Evolutionary conservation across 2,797 vertebrate species (phyloP), one percentile per base, ranked within the genome.

Genomic region (Gastrophryne carolinensis): DNA sequence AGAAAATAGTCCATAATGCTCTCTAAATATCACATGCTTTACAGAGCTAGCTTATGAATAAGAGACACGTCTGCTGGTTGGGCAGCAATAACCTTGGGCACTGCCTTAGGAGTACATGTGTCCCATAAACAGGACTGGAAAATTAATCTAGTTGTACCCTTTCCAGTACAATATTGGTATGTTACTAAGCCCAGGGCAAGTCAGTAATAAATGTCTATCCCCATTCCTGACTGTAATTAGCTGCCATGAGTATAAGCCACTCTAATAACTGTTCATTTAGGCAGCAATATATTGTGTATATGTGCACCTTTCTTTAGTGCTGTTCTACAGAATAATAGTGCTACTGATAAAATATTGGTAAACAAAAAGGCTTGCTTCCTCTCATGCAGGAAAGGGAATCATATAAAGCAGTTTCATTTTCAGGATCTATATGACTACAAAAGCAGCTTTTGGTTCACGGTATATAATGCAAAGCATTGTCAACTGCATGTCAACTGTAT

Each of bases 201-300:
- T 7, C 11, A 73, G 19, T 26, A 32, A 49, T 52, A 47, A 41
- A 71, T 49, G 56, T 13, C 19, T 54, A 73, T 57, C 37, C n/a
- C n/a, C n/a, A n/a, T n/a, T n/a, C n/a, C 62, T 11, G 15, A 17
- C 29, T 58, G 52, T 74, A 58, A 74, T 74, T 74, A 66, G 62
- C 15, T 37, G 37, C 39, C 53, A 6, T 19, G 44, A 26, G 56
- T 37, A 26, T 30, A 6, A 19, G 66, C 37, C 37, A 6, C 15
- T 65, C 24, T 56, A 19, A 39, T 56, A 66, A 39, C 39, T 7
- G 26, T 44, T 56, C 49, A 66, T 74, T n/a, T n/a, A n/a, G n/a
- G n/a, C n/a, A n/a, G n/a, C n/a, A n/a, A n/a, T n/a, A n/a, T n/a
- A n/a, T n/a, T n/a, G n/a, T n/a, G n/a, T n/a, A n/a, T n/a, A n/a